Evolutionary conservation across 2,888 invertebrate species (phyloP), one percentile per base, ranked within the genome.

Genomic region (Yponomeuta plumbellus): DNA sequence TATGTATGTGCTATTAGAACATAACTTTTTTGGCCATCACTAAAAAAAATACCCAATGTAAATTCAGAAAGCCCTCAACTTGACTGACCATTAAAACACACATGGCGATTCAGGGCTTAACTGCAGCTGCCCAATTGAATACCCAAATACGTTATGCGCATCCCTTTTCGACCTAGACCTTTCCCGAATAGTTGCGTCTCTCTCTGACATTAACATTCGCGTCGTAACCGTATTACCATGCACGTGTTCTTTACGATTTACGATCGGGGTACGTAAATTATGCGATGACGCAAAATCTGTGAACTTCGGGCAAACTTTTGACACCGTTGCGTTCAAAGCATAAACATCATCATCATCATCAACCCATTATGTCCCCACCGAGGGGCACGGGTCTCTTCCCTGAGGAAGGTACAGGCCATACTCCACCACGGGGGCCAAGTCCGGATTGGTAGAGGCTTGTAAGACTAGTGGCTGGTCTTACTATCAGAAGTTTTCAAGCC

Each of bases 171-270:
- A 13, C 17, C 3, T 52, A 52, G 17, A 52, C 1, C 44, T 52
- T 52, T 17, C 44, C 44, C 17, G 44, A 52, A 13, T 52, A 34
- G 44, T 17, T 52, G 3, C 17, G 17, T 52, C 44, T 52, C 44
- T 17, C 17, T 52, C 44, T 13, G 13, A 52, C 44, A 52, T 52
- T 52, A 52, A 52, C 44, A 52, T 52, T 52, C 17, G 44, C 44
- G 23, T 6, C 52, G 52, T 20, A 39, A 40, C 39, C 62, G 20
- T 23, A 59, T 23, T 8, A 21, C 59, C 59, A 59, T 22, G 11
- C 59, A 59, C 22, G 23, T 59, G 59, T 52, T 52, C 44, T 52
- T 52, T 52, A 52, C 44, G 17, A 52, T 52, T 52, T 52, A 52
- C 44, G 44, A 52, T 52, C 44, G 44, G 44, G 34, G 44, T 17